Evolutionary conservation across 2,113 vertebrate genomes (phyloP).

Genomic region (Leptocoma aspasia): DNA sequence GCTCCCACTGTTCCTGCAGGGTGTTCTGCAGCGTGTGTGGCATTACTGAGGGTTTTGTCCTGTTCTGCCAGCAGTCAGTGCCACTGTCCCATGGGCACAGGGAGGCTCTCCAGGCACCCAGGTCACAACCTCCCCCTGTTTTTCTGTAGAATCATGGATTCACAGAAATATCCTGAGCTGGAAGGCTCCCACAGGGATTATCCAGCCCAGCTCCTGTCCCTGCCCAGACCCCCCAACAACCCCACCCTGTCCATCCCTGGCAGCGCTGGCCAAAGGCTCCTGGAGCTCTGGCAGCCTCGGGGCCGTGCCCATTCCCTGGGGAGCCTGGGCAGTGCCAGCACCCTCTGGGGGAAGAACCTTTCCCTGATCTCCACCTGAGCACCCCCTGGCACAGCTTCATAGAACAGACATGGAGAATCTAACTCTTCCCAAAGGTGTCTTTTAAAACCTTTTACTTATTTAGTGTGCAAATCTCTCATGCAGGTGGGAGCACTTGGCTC

Average conservation of each 20-base stretch:
- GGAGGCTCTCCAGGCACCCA: neutral
- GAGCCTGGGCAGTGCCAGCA: neutral
- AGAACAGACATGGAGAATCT: neutral
- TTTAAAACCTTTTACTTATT: neutral
- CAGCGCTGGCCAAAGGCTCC: neutral
- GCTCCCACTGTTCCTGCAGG: neutral
- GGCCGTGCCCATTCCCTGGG: neutral
- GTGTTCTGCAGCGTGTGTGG: rapidly evolving
- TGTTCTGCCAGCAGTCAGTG: neutral
- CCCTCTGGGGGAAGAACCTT: neutral
- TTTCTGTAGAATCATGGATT: neutral
- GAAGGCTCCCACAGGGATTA: neutral
- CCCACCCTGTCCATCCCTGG: neutral
- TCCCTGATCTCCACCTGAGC: rapidly evolving
- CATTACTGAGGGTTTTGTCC: neutral
- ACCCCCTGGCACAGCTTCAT: rapidly evolving
- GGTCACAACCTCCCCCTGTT: neutral
- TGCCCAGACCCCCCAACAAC: neutral
- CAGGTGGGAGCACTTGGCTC: neutral
- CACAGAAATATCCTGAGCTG: neutral
- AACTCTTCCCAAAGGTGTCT: neutral
- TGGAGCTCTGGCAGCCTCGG: neutral
- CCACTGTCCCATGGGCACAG: neutral
- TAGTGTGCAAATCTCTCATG: rapidly evolving
- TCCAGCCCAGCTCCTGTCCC: rapidly evolving